Evolutionary conservation across 2,113 vertebrate genomes (phyloP), one percentile per base, ranked within the genome.

Genomic region (Tachysurus fulvidraco): DNA sequence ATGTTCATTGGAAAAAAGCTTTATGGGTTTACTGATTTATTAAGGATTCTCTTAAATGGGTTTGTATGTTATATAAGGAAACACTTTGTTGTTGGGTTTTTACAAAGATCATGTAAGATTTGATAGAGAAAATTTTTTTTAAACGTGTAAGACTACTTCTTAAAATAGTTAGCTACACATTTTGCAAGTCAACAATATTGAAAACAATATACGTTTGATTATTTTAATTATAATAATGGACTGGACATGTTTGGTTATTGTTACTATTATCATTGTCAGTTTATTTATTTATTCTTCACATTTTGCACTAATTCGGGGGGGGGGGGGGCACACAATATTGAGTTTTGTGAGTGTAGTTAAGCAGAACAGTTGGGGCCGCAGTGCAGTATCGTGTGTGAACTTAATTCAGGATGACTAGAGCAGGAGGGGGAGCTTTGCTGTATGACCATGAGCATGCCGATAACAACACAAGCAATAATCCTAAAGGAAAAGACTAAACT

Each of bases 401-500:
- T 93, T 94, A 92, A 94, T 93, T 91, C 87, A 90, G 89, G 90
- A 91, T 91, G 93, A 93, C 92, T 91, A 88, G 87, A 89, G 90
- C 89, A 88, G 90, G 91, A 91, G 89, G 88, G 87, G 64, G 89
- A 89, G 91, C 85, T 90, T 79, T 85, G 77, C 89, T 89, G 89
- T 90, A 88, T 88, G 91, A 90, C 87, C 89, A 89, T 52, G 85
- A 91, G 88, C 88, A 92, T 74, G 89, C 87, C 88, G 89, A 93
- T 91, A 91, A 92, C 88, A 89, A 84, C 67, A 92, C 89, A 80
- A 89, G 65, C 41, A 86, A 87, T 84, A 86, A 83, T 81, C 60
- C 76, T 69, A 67, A 30, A 88, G 83, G 79, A 90, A 88, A 62
- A 74, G 6, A 85, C 55, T 80, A 85, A 67, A 89, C 64, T 65